phyloP scores from a whole-genome alignment of 2,113 vertebrate species.

The Urocitellus parryii region DNA sequence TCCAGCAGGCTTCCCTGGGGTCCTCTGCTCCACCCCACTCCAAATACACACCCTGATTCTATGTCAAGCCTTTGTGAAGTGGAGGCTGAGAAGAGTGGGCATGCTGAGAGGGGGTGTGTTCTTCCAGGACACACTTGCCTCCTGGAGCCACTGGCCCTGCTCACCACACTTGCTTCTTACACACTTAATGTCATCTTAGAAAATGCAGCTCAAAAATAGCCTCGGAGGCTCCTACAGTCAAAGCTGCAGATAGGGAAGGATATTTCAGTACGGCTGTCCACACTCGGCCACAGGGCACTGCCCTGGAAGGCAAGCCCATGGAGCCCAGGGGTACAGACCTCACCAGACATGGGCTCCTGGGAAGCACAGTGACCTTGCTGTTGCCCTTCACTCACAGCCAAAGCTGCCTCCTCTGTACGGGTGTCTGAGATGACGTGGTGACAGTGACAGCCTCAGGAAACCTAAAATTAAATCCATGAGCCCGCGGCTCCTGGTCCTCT shows the following conservation, averaged over 20 bases:
- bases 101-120: accelerated
- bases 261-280: not conserved
- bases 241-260: not conserved
- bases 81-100: not conserved
- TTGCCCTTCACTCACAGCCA: not conserved
- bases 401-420: not conserved
- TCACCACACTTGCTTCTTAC: not conserved
- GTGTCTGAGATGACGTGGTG: not conserved
- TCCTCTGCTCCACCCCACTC: not conserved
- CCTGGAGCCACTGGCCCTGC: accelerated
- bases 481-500: not conserved
- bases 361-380: not conserved
- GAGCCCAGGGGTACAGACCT: not conserved
- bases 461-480: not conserved
- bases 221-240: not conserved
- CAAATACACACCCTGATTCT: not conserved
- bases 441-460: not conserved
- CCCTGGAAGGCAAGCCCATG: not conserved
- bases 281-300: accelerated
- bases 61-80: not conserved
- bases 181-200: not conserved
- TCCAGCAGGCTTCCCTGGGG: no score
- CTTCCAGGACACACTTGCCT: not conserved
- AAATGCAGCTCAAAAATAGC: not conserved
- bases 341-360: not conserved